Evolutionary conservation across 1,140 invertebrate species (phyloP), one percentile per base, ranked within the genome.

Genomic region (Aphaenogaster rudis): DNA sequence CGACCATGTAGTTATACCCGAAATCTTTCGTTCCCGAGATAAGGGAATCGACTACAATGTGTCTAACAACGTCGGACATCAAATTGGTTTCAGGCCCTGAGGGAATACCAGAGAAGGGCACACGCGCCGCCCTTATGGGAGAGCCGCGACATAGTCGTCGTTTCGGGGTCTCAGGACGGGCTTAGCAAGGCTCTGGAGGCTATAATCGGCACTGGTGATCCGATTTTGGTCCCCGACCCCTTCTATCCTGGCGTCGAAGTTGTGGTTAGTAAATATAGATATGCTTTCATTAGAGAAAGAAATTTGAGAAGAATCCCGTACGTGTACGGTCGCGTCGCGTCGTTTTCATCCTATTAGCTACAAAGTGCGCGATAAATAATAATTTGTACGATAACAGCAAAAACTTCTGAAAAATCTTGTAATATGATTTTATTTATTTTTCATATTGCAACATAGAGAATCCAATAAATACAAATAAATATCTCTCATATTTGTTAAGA

Each of bases 161-260:
- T 97, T 1, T 96, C 96, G 86, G 98, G 98, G 13, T 96, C 97
- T 71, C 97, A 98, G 94, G 97, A 98, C 95, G 97, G 97, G 13
- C 96, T 98, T 84, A 97, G 97, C 93, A 97, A 97, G 94, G 96
- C 96, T 77, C 94, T 97, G 3, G 97, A 98, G 88, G 96, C 97
- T 94, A 95, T 97, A 66, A 91, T 97, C 78, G 95, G 96, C 59
- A 96, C 96, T n/a, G 97, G 97, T 1, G 97, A 98, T 92, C 95
- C 97, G 7, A 94, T 98, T 17, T 91, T 98, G n/a, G 95, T 97
- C 13, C 97, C 97, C 76, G 96, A 97, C 94, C 97, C 97, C 15
- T 94, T 97, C 21, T 98, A 98, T 92, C 96, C 97, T 3, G 97
- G 97, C 52, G 96, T 96, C 6, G 96, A 97, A 90, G 96, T 96